Percentiles rank a stretch among this genome's conserved stretches.
Evolutionary conservation across 2,888 invertebrate species (phyloP).

Genomic region (Alcis repandata): DNA sequence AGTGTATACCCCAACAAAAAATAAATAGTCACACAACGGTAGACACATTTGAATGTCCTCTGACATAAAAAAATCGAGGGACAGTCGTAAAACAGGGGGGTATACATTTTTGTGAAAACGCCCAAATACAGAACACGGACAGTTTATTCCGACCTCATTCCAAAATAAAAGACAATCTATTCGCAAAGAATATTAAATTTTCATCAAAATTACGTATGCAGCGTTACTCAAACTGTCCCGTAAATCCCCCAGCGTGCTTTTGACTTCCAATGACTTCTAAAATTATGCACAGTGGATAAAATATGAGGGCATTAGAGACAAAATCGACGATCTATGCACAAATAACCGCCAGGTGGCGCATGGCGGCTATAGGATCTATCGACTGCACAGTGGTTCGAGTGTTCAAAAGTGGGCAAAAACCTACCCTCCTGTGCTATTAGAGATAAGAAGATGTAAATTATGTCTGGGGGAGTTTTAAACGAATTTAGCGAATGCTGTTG

Average conservation of each 20-base stretch:
- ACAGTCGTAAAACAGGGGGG: no score
- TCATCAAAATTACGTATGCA: slow-evolving; percentile 37
- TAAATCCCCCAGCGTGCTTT: slow-evolving; percentile 41
- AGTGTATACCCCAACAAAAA: no score
- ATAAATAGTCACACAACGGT: no score
- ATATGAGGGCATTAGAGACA: slow-evolving; percentile 49
- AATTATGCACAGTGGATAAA: slow-evolving; percentile 52
- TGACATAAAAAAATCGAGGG: no score
- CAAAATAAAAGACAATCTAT: slow-evolving; percentile 15
- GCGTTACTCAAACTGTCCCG: slow-evolving; percentile 41
- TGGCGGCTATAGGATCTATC: slow-evolving; percentile 43
- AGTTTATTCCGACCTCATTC: slow-evolving; percentile 1
- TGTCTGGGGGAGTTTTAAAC: slow-evolving; percentile 70
- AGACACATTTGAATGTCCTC: no score
- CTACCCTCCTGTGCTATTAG: slow-evolving; percentile 65
- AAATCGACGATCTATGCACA: slow-evolving; percentile 48
- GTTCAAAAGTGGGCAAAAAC: slow-evolving; percentile 49
- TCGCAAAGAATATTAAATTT: slow-evolving; percentile 40
- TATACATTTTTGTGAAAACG: no score
- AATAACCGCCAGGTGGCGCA: slow-evolving; percentile 47
- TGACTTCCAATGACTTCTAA: slow-evolving; percentile 39
- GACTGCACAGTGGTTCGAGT: slow-evolving; percentile 37
- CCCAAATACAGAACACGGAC: no score
- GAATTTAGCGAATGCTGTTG: slow-evolving; percentile 69
- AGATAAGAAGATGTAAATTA: slow-evolving; percentile 83